phyloP scores from a whole-genome alignment of 2,888 invertebrate genomes.

The Drosophila eohydei region DNA sequence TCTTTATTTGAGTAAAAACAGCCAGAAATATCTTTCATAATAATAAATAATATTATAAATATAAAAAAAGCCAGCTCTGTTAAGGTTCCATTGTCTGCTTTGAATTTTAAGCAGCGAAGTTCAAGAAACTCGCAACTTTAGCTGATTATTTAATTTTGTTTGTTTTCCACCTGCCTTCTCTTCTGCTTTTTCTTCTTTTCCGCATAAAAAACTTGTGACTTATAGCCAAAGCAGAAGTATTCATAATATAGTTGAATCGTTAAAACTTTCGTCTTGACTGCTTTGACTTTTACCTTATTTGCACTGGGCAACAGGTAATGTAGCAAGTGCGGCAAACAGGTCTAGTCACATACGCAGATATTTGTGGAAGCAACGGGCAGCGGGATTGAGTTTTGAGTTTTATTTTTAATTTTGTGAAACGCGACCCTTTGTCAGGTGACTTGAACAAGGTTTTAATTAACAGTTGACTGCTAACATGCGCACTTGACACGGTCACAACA shows the following conservation, averaged over 20 bases:
- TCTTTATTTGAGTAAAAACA: neutral
- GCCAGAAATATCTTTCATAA: constrained; percentile 13
- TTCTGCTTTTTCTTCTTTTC: neutral
- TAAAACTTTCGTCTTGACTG: constrained; percentile 52
- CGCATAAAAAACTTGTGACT: constrained; percentile 14
- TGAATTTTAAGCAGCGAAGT: constrained; percentile 64
- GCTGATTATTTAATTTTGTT: constrained; percentile 54
- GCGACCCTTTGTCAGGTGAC: constrained; percentile 49
- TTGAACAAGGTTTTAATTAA: constrained; percentile 37
- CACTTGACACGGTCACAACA: constrained; percentile 28
- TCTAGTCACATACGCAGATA: neutral
- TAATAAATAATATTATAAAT: constrained; percentile 3
- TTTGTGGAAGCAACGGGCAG: neutral
- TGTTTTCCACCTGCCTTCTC: neutral
- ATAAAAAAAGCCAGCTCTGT: constrained; percentile 7
- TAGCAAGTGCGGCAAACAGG: constrained; percentile 49
- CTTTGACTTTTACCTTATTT: constrained; percentile 44
- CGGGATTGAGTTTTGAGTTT: neutral
- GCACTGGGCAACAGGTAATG: constrained; percentile 40
- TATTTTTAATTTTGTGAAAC: constrained; percentile 26
- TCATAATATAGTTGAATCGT: constrained; percentile 38
- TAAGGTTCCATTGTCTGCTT: constrained; percentile 49
- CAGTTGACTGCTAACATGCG: constrained; percentile 40
- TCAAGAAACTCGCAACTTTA: constrained; percentile 63
- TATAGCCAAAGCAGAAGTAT: constrained; percentile 39